phyloP scores from a whole-genome alignment of 2,797 vertebrate genomes.

The Anabacerthia variegaticeps region DNA sequence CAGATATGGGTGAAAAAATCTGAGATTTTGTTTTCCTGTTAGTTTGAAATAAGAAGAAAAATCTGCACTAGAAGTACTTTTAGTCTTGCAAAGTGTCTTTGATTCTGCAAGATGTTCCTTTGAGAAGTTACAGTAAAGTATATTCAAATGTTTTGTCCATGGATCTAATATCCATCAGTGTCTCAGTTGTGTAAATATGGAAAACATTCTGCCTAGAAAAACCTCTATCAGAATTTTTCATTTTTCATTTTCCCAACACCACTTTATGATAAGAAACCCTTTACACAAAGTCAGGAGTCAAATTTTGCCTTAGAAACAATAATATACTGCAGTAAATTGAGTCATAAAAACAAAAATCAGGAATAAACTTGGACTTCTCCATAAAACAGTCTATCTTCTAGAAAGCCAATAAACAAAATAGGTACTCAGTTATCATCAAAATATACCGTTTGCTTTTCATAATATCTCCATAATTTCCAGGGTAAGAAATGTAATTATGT shows the following conservation, averaged over 20 bases:
- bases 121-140: background rate
- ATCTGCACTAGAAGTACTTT: background rate
- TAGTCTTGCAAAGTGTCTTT: background rate
- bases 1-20: constrained; percentile 41
- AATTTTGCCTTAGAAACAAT: background rate
- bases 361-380: background rate
- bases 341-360: background rate
- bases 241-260: background rate
- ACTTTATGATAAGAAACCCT: background rate
- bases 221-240: background rate
- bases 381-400: background rate
- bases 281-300: background rate
- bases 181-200: background rate
- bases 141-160: background rate
- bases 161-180: background rate
- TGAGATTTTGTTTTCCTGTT: constrained; percentile 32
- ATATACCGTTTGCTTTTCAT: background rate
- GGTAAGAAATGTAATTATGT: background rate
- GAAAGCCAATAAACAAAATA: background rate
- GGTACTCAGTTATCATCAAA: background rate
- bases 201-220: background rate
- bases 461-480: background rate
- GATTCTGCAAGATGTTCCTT: background rate
- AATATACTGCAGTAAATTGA: background rate
- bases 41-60: constrained; percentile 18